Evolutionary conservation across 2,797 vertebrate species (phyloP).

Genomic region (Geotrypetes seraphini): DNA sequence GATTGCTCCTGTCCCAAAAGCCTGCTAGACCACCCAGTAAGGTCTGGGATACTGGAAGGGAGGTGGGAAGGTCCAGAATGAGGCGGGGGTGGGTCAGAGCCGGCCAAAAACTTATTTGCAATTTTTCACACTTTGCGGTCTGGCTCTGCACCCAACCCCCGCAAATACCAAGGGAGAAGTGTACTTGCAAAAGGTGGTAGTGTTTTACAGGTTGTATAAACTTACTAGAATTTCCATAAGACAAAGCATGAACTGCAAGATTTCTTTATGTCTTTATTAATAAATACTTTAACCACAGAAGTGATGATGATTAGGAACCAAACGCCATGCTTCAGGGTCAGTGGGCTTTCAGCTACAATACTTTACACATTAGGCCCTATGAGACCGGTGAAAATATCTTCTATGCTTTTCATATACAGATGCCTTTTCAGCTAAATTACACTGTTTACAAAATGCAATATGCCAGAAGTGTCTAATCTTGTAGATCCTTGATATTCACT

Average conservation of each 20-base stretch:
- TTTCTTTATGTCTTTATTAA: conserved; percentile 50
- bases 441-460: conserved; percentile 18
- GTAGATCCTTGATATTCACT: conserved; percentile 14
- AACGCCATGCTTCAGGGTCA: conserved; percentile 20
- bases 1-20: too few species aligned
- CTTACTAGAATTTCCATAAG: too few species aligned
- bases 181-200: too few species aligned
- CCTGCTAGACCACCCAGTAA: too few species aligned
- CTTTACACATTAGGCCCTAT: conserved; percentile 4
- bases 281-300: conserved; percentile 56
- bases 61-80: too few species aligned
- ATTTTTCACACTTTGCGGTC: too few species aligned
- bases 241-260: conserved; percentile 12
- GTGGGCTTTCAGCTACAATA: conserved; percentile 17
- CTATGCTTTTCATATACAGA: conserved; percentile 21
- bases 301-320: conserved; percentile 23
- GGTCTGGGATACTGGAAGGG: too few species aligned
- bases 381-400: conserved; percentile 11
- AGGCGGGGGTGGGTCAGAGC: too few species aligned
- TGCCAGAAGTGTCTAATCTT: conserved; percentile 18
- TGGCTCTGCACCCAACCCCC: too few species aligned
- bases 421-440: conserved; percentile 4
- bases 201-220: too few species aligned
- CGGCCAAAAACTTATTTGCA: too few species aligned
- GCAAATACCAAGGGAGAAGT: too few species aligned